Evolutionary conservation across 2,797 vertebrate species (phyloP).

Genomic region (Coracias cyanogaster): DNA sequence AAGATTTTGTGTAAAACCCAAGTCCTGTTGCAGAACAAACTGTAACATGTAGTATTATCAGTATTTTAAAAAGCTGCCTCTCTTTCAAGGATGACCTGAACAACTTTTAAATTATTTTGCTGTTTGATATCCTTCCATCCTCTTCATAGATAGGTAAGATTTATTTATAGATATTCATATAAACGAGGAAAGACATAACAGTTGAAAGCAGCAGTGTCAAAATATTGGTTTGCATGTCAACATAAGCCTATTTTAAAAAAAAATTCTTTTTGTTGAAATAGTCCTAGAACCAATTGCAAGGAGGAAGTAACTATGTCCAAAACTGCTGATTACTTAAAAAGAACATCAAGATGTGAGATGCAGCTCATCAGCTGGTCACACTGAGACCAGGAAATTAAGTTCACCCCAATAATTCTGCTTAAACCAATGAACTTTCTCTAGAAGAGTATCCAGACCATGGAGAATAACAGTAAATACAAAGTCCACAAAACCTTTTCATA

Average conservation of each 20-base stretch:
- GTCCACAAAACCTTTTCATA: background rate
- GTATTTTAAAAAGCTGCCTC: background rate
- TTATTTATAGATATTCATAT: background rate
- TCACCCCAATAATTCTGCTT: background rate
- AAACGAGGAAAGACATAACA: background rate
- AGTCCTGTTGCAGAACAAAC: background rate
- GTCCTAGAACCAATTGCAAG: background rate
- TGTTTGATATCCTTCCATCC: background rate
- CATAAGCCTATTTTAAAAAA: background rate
- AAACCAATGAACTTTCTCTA: background rate
- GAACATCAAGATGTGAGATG: background rate
- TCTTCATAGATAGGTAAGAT: background rate
- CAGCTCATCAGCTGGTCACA: background rate
- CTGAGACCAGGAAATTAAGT: background rate
- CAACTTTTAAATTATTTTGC: background rate
- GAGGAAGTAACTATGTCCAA: background rate
- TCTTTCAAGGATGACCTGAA: background rate
- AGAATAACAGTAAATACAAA: background rate
- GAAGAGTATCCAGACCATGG: background rate
- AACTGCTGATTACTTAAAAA: background rate
- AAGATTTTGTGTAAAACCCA: background rate
- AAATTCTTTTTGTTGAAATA: background rate
- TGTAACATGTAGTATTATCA: background rate
- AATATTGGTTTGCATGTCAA: background rate
- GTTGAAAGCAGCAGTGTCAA: background rate